phyloP scores from a whole-genome alignment of 2,888 invertebrate genomes.

The Tuberolachnus salignus region DNA sequence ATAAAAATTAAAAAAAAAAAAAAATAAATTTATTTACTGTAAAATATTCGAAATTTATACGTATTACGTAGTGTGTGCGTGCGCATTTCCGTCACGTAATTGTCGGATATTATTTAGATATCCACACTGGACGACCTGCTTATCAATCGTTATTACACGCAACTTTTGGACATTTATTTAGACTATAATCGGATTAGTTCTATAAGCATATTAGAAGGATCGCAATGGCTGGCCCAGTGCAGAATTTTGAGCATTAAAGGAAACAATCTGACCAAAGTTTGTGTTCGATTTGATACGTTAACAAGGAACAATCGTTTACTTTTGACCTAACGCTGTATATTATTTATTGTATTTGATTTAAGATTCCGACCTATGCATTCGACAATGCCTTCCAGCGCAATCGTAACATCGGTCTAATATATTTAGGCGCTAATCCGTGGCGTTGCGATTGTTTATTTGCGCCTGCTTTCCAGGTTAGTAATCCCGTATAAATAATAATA shows the following conservation, averaged over 20 bases:
- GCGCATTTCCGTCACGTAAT: too few species aligned
- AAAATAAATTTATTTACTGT: too few species aligned
- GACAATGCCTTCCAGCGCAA: conserved; percentile 79
- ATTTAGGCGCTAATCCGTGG: conserved; percentile 81
- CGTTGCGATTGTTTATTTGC: conserved; percentile 81
- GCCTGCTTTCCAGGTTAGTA: conserved; percentile 72
- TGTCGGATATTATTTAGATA: too few species aligned
- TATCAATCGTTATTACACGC: conserved; percentile 72
- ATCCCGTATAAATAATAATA: neutral
- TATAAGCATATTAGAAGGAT: conserved; percentile 75
- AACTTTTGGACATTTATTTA: conserved; percentile 75
- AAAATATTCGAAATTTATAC: neutral
- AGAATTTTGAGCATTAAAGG: conserved; percentile 77
- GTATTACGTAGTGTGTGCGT: too few species aligned
- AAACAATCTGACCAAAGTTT: conserved; percentile 75
- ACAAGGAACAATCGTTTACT: too few species aligned
- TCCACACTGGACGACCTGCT: conserved; percentile 69
- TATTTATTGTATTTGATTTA: conserved; percentile 50
- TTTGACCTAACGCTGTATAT: too few species aligned
- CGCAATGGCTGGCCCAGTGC: conserved; percentile 79
- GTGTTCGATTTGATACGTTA: conserved; percentile 55
- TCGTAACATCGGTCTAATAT: conserved; percentile 72
- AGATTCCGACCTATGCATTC: conserved; percentile 81
- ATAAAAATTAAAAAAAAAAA: too few species aligned
- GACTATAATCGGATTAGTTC: conserved; percentile 76